Percentiles rank a stretch among this genome's conserved stretches.
These are phyloP conservation scores for Lordiphosa andalusiaca DNA, from an alignment of 2,888 invertebrate genomes.

Conservation along the genomic window DNA sequence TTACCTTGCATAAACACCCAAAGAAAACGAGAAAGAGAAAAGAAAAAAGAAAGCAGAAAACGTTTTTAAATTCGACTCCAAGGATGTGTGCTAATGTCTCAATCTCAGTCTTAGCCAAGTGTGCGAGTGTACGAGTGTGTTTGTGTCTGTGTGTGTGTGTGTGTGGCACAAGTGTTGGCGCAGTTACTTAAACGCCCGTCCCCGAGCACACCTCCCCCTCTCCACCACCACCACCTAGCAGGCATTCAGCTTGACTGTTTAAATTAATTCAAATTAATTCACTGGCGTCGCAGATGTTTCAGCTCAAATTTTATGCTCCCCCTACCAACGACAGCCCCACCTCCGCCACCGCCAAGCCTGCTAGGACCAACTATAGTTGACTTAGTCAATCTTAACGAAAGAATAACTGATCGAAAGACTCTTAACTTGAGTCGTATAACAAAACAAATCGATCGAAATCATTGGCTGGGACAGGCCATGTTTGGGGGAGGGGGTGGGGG, in stretches of 20 bases:
- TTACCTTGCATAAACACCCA: conserved; percentile 36
- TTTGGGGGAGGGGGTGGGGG: background rate
- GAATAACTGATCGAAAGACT: conserved; percentile 40
- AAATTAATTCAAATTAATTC: conserved; percentile 77
- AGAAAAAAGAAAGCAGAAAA: conserved; percentile 17
- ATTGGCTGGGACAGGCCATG: conserved; percentile 27
- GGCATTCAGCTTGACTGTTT: conserved; percentile 37
- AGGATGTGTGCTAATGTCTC: conserved; percentile 55
- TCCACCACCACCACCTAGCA: conserved; percentile 11
- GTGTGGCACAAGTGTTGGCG: conserved; percentile 60
- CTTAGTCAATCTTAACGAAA: too few relatives aligned
- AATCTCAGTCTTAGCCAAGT: conserved; percentile 29
- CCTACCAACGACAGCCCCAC: conserved; percentile 26
- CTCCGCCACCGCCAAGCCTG: too few relatives aligned
- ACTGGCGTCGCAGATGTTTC: conserved; percentile 75
- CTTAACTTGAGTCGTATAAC: conserved; percentile 9
- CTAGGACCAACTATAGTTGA: too few relatives aligned
- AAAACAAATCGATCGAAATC: conserved; percentile 30
- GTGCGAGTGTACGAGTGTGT: conserved; percentile 3
- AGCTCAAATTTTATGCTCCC: conserved; percentile 73
- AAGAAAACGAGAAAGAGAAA: conserved; percentile 36
- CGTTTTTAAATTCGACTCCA: conserved; percentile 51
- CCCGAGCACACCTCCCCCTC: background rate
- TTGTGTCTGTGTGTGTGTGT: conserved; percentile 24
- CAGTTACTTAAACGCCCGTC: conserved; percentile 64